Conservation (phyloP, 2,797 vertebrate species). For the Gobionotothen gibberifrons region DNA sequence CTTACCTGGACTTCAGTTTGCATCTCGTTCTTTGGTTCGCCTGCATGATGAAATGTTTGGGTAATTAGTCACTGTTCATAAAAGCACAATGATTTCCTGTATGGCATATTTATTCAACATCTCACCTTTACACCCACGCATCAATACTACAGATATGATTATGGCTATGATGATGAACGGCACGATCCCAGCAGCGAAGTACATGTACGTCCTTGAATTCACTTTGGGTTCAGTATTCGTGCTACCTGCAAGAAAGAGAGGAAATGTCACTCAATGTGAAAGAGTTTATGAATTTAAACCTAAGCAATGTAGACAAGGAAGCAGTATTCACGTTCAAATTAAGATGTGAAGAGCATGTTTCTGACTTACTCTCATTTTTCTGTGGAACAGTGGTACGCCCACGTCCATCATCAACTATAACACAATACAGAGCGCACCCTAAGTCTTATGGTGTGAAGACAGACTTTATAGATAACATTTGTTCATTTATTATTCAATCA, state of each 20-base stretch:
- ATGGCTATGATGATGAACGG: constrained; percentile 60
- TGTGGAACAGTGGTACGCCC: fast-evolving
- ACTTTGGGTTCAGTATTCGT: fast-evolving
- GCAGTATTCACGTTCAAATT: neutral
- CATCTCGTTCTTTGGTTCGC: constrained; percentile 27
- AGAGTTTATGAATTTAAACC: neutral
- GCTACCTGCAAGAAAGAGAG: neutral
- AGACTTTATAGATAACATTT: neutral
- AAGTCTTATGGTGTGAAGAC: neutral
- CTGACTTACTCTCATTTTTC: constrained; percentile 29
- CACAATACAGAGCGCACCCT: neutral
- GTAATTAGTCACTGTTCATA: neutral
- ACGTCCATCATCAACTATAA: neutral
- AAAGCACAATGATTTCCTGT: neutral
- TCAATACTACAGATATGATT: constrained; percentile 43
- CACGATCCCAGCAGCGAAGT: constrained; percentile 37
- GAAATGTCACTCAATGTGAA: neutral
- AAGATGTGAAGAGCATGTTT: neutral
- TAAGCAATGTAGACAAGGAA: too few species aligned
- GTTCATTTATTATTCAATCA: neutral
- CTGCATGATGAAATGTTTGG: constrained; percentile 39
- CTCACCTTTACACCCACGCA: constrained; percentile 64
- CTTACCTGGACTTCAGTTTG: constrained; percentile 59
- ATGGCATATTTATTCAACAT: neutral
- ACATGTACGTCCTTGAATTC: constrained; percentile 10